A percentile compares a stretch with the other conserved stretches of the same genome.
Conservation (phyloP, 2,113 vertebrate species). For the Sclerurus mexicanus region DNA sequence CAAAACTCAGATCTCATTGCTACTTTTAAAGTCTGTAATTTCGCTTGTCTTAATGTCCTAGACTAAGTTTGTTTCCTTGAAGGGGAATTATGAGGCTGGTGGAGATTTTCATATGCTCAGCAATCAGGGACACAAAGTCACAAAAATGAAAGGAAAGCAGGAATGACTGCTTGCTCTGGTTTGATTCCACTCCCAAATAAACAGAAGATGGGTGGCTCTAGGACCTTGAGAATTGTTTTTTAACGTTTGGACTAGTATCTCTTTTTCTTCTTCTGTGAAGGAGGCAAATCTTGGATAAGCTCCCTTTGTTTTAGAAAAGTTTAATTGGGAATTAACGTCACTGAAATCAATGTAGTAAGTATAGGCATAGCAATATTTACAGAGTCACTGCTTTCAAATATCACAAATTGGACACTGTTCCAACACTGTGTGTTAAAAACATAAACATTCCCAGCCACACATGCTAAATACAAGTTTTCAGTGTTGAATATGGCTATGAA, state of each 20-base stretch:
- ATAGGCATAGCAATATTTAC: not conserved
- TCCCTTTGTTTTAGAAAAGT: not conserved
- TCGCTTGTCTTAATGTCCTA: not conserved
- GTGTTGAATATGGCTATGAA: slow-evolving; percentile 21
- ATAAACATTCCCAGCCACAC: slow-evolving; percentile 3
- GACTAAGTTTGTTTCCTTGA: not conserved
- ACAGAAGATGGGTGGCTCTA: not conserved
- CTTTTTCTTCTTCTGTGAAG: not conserved
- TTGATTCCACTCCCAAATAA: not conserved
- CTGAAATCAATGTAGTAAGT: not conserved
- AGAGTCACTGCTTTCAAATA: not conserved
- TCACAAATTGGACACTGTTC: not conserved
- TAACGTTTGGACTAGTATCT: not conserved
- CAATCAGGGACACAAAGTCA: not conserved
- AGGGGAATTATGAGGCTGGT: not conserved
- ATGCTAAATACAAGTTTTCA: not conserved
- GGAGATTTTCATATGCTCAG: not conserved
- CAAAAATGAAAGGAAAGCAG: not conserved
- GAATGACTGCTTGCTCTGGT: not conserved
- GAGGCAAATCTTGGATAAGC: not conserved
- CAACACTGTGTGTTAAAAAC: not conserved
- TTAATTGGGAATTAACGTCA: not conserved
- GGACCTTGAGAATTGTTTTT: not conserved
- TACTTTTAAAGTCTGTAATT: not conserved
- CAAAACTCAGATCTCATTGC: not conserved